Base-by-base conservation (phyloP, 2,888 invertebrate species). In the Synanthedon myopaeformis region DNA sequence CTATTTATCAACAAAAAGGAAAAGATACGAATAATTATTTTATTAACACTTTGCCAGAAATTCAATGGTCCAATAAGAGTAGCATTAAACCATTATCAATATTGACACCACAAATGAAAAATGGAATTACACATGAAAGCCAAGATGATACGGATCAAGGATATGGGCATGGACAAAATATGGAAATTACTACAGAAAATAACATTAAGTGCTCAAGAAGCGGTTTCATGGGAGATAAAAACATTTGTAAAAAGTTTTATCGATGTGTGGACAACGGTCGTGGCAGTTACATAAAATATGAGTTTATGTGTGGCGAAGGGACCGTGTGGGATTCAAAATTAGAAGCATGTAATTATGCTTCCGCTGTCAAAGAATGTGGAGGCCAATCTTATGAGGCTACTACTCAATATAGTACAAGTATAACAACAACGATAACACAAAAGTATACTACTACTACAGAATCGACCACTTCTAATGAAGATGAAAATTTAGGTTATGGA, bases 231-330 rank as follows among this genome's bases (percentile, higher is more conserved):
- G 89, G 90, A 67, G 76, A 74, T 62, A 52, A 62, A 56, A 65
- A 79, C 19, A 86, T 92, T 62, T 93, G 93, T 61, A 88, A 80
- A 55, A 92, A 90, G 65, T 93, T 93, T 75, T 92, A 91, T 61
- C 84, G 92, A 58, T 93, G 93, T 65, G 91, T 92, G 0, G 76
- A 79, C 55, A 79, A 82, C 57, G 85, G 85, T 12, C 70, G 66
- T 56, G 77, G 80, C 54, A 72, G 76, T 14, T 88, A 69, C 58
- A 86, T 70, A 4, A 87, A 81, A 62, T 89, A 89, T 59, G 88
- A 89, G 59, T 91, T 90, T 67, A 69, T 78, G 8, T 91, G 91
- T 64, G 89, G 90, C 4, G 80, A 82, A 57, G 90, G 90, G 42
- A 91, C 91, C 3, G 89, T 89, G 17, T 91, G 91, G 90, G 91